Evolutionary conservation across 2,797 vertebrate genomes (phyloP).

Genomic region (Mus caroli): DNA sequence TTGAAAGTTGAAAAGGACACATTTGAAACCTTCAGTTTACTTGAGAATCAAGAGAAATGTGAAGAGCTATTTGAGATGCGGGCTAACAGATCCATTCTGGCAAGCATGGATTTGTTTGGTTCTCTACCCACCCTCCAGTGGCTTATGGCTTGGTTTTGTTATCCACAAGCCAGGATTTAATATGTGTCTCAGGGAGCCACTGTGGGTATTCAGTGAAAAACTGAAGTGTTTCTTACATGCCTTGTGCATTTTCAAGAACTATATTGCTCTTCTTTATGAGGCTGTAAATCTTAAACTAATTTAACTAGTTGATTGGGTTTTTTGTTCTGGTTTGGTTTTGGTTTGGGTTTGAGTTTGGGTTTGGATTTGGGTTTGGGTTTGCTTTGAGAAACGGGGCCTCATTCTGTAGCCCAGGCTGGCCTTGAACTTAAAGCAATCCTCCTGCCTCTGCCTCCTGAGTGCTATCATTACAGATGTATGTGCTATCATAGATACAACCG

Average conservation of each 20-base stretch:
- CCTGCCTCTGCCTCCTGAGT: neutral
- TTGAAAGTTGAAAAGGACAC: neutral
- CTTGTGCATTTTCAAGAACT: neutral
- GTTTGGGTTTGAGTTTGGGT: too few relatives aligned
- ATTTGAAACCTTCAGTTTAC: neutral
- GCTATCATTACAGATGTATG: neutral
- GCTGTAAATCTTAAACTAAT: neutral
- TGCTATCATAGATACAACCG: neutral
- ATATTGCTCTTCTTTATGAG: neutral
- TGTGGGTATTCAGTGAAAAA: neutral
- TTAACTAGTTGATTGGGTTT: neutral
- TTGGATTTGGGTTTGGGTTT: neutral
- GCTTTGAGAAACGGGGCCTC: neutral
- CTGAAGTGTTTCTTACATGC: neutral
- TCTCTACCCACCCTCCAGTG: neutral
- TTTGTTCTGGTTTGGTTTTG: neutral
- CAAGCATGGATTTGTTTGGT: neutral
- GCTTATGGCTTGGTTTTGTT: neutral
- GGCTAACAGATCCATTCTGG: neutral
- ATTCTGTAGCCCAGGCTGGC: neutral
- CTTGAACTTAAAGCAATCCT: neutral
- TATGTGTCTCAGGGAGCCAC: neutral
- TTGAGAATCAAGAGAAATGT: slow-evolving; percentile 12
- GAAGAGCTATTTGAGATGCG: neutral
- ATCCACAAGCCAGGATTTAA: neutral